phyloP scores from a whole-genome alignment of 2,113 vertebrate genomes.

The Microcebus tavaratra region DNA sequence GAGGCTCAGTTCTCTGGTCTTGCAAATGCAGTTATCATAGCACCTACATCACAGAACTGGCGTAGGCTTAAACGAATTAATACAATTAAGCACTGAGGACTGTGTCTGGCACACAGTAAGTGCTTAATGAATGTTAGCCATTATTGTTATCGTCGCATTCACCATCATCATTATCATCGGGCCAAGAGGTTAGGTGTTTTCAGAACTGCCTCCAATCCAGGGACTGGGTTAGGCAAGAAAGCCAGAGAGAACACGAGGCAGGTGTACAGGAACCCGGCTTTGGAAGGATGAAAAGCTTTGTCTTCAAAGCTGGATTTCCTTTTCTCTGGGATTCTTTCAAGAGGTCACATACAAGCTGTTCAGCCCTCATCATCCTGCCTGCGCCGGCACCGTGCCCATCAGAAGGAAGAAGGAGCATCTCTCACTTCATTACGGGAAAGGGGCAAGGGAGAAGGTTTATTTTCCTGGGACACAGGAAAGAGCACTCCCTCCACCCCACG shows the following conservation, averaged over 20 bases:
- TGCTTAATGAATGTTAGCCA: not conserved
- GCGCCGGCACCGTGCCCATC: not conserved
- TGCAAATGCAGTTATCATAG: not conserved
- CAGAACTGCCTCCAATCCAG: constrained; percentile 31
- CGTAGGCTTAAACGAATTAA: not conserved
- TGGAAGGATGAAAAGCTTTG: constrained; percentile 42
- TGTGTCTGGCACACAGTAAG: not conserved
- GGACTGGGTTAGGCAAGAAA: not conserved
- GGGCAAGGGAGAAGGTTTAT: not conserved
- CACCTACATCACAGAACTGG: not conserved
- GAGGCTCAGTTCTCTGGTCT: not conserved
- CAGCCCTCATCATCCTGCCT: not conserved
- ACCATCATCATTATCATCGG: not conserved
- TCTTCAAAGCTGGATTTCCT: constrained; percentile 45
- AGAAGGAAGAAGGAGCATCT: not conserved
- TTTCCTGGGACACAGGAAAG: not conserved
- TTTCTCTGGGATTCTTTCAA: constrained; percentile 11
- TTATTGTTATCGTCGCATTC: not conserved
- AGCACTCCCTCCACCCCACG: not conserved
- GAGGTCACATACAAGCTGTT: not conserved
- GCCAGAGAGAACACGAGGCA: not conserved
- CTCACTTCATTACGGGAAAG: not conserved
- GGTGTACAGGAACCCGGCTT: not conserved
- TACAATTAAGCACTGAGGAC: not conserved
- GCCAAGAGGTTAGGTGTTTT: not conserved